Evolutionary conservation across 2,797 vertebrate species (phyloP).

Genomic region (Sebastiscus tertius): DNA sequence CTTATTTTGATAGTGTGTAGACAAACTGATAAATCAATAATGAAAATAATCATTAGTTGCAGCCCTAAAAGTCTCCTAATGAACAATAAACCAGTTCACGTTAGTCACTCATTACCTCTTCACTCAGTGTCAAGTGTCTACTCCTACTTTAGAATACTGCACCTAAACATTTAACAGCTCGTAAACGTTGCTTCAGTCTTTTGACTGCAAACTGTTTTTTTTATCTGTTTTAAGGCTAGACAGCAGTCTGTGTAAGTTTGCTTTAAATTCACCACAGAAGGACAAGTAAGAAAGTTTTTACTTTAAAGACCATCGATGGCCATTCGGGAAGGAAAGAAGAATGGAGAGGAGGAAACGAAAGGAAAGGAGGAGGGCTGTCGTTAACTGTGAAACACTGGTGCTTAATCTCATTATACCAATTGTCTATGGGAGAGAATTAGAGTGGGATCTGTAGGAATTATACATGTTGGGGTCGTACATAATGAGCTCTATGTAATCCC

Average conservation of each 20-base stretch:
- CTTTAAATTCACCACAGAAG: slow-evolving; percentile 16
- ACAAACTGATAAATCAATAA: not conserved
- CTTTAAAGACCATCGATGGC: not conserved
- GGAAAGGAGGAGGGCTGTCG: slow-evolving; percentile 29
- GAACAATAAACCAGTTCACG: not conserved
- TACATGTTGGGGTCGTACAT: slow-evolving; percentile 77
- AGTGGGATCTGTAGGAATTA: slow-evolving; percentile 83
- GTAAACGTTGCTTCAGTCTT: not conserved
- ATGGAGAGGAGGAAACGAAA: not conserved
- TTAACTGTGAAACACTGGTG: slow-evolving; percentile 60
- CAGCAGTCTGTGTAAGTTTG: not conserved
- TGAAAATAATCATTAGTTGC: not conserved
- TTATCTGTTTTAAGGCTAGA: not conserved
- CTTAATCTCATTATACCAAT: slow-evolving; percentile 84
- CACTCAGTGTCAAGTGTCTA: not conserved
- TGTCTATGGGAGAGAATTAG: slow-evolving; percentile 84
- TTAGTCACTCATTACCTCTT: not conserved
- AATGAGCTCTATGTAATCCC: slow-evolving; percentile 83
- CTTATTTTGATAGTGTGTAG: not conserved
- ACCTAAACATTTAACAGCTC: not conserved
- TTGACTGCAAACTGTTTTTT: not conserved
- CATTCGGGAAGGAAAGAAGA: slow-evolving; percentile 29
- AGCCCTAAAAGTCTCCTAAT: not conserved
- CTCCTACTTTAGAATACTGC: not conserved
- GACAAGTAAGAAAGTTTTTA: not conserved